phyloP scores from a whole-genome alignment of 2,888 invertebrate genomes.

The Cerceris rybyensis region DNA sequence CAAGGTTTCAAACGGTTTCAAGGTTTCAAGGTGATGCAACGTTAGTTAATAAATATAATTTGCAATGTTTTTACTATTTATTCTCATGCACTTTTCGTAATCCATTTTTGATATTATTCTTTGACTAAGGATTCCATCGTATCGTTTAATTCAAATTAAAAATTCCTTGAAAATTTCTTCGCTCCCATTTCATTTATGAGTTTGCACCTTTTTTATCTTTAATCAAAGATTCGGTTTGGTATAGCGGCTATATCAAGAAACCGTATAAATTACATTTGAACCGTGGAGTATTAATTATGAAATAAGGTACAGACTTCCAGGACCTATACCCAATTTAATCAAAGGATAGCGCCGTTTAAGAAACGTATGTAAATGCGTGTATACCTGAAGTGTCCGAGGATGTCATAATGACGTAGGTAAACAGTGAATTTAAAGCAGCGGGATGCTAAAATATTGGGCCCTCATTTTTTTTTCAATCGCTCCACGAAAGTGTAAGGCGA shows the following conservation, averaged over 20 bases:
- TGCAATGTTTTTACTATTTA: too few species aligned
- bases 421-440: conserved; percentile 9
- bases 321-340: conserved; percentile 10
- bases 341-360: not conserved
- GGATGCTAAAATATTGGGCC: conserved; percentile 5
- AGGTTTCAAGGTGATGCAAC: too few species aligned
- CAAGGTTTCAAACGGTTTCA: too few species aligned
- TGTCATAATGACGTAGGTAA: conserved; percentile 7
- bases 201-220: not conserved
- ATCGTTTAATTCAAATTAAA: too few species aligned
- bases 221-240: not conserved
- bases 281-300: conserved; percentile 29
- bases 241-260: conserved; percentile 27
- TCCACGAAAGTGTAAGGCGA: too few species aligned
- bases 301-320: conserved; percentile 5
- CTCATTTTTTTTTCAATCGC: not conserved
- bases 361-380: conserved; percentile 39
- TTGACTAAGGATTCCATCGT: too few species aligned
- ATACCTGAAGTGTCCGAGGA: conserved; percentile 38
- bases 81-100: too few species aligned
- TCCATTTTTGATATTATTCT: too few species aligned
- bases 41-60: too few species aligned
- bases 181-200: not conserved
- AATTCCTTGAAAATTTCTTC: too few species aligned
- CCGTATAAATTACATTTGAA: conserved; percentile 15